Conservation (phyloP, 2,888 invertebrate species). For the Nomada hirtipes region DNA sequence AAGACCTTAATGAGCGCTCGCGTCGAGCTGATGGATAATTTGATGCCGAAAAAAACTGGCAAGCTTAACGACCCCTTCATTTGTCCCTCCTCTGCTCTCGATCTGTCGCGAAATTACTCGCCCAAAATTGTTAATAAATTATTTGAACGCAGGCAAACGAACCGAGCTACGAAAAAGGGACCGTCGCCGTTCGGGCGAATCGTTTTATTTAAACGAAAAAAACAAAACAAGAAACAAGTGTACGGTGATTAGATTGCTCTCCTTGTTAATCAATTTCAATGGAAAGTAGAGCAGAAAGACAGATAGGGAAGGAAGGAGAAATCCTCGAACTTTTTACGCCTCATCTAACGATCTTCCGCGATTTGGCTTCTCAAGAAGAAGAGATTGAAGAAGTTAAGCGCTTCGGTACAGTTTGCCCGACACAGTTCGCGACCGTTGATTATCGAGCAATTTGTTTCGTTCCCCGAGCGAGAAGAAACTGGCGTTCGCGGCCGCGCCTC, state of each 20-base stretch:
- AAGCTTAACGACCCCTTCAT: conserved; percentile 36
- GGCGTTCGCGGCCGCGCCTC: conserved; percentile 12
- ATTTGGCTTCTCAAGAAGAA: background rate
- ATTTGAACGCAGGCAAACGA: background rate
- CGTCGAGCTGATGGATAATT: conserved; percentile 51
- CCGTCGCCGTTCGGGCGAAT: background rate
- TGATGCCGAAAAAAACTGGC: conserved; percentile 51
- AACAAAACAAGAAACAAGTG: too few species aligned
- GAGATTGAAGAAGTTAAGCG: conserved; percentile 2
- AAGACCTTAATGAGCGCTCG: conserved; percentile 56
- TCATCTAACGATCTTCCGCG: background rate
- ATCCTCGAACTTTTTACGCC: background rate
- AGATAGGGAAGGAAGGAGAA: background rate
- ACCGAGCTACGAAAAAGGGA: too few species aligned
- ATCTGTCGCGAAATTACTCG: conserved; percentile 23
- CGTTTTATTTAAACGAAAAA: too few species aligned
- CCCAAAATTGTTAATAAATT: conserved; percentile 36
- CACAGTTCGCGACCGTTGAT: conserved; percentile 31
- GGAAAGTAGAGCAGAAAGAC: background rate
- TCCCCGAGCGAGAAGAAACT: conserved; percentile 19
- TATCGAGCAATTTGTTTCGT: conserved; percentile 51
- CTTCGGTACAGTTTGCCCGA: conserved; percentile 1
- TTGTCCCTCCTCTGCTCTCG: background rate
- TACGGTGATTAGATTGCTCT: too few species aligned
- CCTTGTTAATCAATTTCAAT: too few species aligned